Evolutionary conservation across 1,140 invertebrate genomes (phyloP).

Genomic region (Drosophila pectinifera): DNA sequence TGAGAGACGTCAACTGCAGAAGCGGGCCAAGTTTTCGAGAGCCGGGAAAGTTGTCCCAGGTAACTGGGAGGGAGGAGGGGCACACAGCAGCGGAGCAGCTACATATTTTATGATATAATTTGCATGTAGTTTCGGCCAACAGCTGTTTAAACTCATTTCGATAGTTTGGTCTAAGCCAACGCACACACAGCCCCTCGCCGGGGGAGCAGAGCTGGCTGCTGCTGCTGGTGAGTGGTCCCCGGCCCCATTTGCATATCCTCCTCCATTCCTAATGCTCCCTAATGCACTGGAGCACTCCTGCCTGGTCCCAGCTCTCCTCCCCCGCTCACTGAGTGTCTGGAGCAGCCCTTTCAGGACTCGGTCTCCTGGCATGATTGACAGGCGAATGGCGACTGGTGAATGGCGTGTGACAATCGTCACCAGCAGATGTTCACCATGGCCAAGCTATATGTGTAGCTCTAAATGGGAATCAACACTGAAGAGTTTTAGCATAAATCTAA

Average conservation of each 20-base stretch:
- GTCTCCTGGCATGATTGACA: constrained; percentile 75
- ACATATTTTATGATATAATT: constrained; percentile 74
- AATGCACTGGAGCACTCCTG: constrained; percentile 24
- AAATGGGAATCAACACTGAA: constrained; percentile 10
- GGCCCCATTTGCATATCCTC: constrained; percentile 65
- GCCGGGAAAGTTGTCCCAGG: constrained; percentile 35
- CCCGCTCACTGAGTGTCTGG: background rate
- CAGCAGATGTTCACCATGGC: constrained; percentile 26
- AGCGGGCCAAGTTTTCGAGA: constrained; percentile 15
- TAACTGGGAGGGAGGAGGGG: no score
- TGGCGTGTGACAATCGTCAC: constrained; percentile 56
- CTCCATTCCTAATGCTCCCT: background rate
- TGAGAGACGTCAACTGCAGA: constrained; percentile 11
- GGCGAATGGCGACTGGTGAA: constrained; percentile 43
- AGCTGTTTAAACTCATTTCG: constrained; percentile 61
- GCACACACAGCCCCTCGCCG: background rate
- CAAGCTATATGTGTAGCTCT: constrained; percentile 21
- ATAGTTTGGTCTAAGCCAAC: constrained; percentile 40
- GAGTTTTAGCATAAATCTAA: background rate
- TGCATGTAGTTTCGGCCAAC: constrained; percentile 69
- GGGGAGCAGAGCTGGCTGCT: constrained; percentile 10
- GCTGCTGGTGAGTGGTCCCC: constrained; percentile 46
- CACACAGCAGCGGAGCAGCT: constrained; percentile 17
- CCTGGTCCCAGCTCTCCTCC: background rate
- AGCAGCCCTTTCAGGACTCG: constrained; percentile 24